phyloP scores from a whole-genome alignment of 1,140 invertebrate genomes.

The Lerema accius region DNA sequence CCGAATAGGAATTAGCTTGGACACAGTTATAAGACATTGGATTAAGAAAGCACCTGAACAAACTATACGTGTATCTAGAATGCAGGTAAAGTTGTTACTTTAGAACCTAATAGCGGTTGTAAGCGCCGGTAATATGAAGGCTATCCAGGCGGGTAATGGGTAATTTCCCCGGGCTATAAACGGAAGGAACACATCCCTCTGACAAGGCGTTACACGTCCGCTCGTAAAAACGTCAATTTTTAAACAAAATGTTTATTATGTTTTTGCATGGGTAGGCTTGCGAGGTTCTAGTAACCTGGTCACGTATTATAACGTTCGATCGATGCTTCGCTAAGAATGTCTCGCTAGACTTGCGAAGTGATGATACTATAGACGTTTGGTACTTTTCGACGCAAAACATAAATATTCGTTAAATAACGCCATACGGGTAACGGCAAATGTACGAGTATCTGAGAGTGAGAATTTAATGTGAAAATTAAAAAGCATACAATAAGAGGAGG shows the following conservation, averaged over 20 bases:
- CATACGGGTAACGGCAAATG: no score
- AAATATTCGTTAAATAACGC: no score
- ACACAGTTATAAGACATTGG: no score
- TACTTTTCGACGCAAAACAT: no score
- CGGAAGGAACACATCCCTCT: slow-evolving; percentile 40
- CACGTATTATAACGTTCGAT: slow-evolving; percentile 20
- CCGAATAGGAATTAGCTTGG: no score
- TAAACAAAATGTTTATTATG: slow-evolving; percentile 40
- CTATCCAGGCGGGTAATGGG: slow-evolving; percentile 50
- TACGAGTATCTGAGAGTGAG: no score
- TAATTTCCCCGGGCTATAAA: slow-evolving; percentile 54
- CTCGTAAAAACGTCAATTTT: slow-evolving; percentile 45
- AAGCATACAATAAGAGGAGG: no score
- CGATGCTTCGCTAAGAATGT: slow-evolving; percentile 20
- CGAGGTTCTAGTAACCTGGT: slow-evolving; percentile 7
- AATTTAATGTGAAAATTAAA: no score
- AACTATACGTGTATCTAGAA: slow-evolving; percentile 7
- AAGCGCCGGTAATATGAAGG: slow-evolving; percentile 42
- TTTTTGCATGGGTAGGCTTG: slow-evolving; percentile 27
- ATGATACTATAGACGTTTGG: no score
- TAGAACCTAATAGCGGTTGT: slow-evolving; percentile 41
- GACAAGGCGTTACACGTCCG: slow-evolving; percentile 40
- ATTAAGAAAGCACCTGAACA: neutral
- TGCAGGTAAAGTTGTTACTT: slow-evolving; percentile 29
- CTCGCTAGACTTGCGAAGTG: no score